Evolutionary conservation across 1,140 invertebrate genomes (phyloP), one percentile per base, ranked within the genome.

Genomic region (Copidosoma floridanum): DNA sequence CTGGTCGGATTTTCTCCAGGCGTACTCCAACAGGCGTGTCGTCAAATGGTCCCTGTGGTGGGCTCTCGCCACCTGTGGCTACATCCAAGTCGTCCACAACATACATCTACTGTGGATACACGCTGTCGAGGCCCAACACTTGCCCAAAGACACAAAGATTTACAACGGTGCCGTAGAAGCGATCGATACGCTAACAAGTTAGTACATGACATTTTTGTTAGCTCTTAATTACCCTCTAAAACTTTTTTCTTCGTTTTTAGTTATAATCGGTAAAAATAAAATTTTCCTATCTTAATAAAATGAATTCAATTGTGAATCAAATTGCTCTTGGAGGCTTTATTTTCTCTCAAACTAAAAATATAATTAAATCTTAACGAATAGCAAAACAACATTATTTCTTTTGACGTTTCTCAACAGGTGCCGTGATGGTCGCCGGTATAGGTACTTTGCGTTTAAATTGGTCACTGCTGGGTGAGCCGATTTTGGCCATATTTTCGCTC

Each of bases 1-100:
- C 41, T 89, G 85, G 84, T 71, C 79, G 14, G 91, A 95, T 77
- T 86, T 92, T 44, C 74, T 84, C 40, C 72, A 82, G 26, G 88
- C 92, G 21, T 95, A 91, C 74, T 82, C 84, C 0, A 86, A 91
- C 71, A 68, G 71, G 1, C 85, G 86, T 48, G 85, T 94, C 5
- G 27, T 93, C 0, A 92, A 91, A 69, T 96, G 94, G 94, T 93
- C 90, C 1, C 70, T 92, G 12, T 93, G 94, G 87, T 95, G 92
- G 85, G 86, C 92, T 0, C 79, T 86, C 20, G 85, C 88, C 0
- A 85, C 90, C 12, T 92, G 91, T 65, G 89, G 92, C 11, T 93
- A 89, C 79, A 84, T 90, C 16, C 91, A 93, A 77, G 85, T 91
- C 10, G 84, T 86, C 56, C 88, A 82, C 43, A 95, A 93, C 71